Conservation (phyloP, 2,113 vertebrate species). For the Etheostoma cragini region DNA sequence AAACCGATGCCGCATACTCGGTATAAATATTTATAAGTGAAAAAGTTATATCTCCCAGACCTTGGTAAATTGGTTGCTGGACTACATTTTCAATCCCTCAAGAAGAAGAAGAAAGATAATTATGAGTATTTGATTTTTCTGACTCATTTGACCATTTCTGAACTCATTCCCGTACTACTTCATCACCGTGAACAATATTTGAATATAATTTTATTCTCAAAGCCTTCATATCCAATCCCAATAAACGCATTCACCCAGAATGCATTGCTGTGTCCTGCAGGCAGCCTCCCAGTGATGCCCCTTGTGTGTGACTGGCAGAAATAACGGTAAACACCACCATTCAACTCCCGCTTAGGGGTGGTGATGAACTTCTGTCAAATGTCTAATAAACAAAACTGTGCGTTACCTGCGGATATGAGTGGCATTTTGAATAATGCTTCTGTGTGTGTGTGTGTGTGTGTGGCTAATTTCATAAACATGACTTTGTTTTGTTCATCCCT, state of each 20-base stretch:
- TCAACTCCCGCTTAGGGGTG: conserved; percentile 37
- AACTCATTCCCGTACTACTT: background rate
- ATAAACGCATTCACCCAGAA: conserved; percentile 48
- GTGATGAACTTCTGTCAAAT: conserved; percentile 57
- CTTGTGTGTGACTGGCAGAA: conserved; percentile 18
- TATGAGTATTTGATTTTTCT: background rate
- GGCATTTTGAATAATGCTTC: conserved; percentile 49
- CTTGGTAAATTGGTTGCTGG: conserved; percentile 53
- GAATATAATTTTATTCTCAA: conserved; percentile 25
- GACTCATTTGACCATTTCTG: conserved; percentile 1
- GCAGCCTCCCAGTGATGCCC: conserved; percentile 22
- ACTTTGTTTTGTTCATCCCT: conserved; percentile 45
- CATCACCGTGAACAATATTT: background rate
- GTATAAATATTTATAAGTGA: conserved; percentile 74
- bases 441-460: conserved; percentile 1
- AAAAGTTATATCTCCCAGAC: conserved; percentile 67
- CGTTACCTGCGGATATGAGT: conserved; percentile 39
- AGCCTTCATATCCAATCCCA: background rate
- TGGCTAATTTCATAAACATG: conserved; percentile 39
- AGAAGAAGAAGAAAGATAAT: conserved; percentile 25
- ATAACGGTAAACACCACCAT: conserved; percentile 43
- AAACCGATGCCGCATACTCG: conserved; percentile 55
- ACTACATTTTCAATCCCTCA: conserved; percentile 47
- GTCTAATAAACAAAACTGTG: conserved; percentile 45
- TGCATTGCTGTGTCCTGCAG: conserved; percentile 28